Evolutionary conservation across 2,113 vertebrate genomes (phyloP).

Genomic region (Chlorodrepanis virens): DNA sequence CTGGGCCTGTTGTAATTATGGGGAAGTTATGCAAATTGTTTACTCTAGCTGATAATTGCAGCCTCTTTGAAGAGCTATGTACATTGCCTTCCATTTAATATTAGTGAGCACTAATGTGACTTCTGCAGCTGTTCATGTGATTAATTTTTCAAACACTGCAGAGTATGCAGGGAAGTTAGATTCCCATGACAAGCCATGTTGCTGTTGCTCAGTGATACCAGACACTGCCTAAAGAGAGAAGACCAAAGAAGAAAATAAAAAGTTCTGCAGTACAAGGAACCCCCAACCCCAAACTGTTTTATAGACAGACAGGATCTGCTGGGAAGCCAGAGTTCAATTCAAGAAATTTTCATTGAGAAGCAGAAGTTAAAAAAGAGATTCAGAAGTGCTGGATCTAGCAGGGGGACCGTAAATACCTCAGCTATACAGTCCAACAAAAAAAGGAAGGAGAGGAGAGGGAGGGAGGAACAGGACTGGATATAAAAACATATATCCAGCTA

Average conservation of each 20-base stretch:
- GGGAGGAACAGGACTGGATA: background rate
- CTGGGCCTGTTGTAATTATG: background rate
- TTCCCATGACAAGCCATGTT: background rate
- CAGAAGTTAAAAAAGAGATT: background rate
- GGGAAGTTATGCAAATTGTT: background rate
- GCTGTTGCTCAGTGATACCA: background rate
- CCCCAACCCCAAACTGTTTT: background rate
- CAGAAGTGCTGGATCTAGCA: background rate
- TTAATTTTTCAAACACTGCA: background rate
- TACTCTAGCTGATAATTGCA: background rate
- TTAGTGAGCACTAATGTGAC: background rate
- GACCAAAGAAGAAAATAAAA: background rate
- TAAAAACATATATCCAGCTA: background rate
- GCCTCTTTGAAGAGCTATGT: background rate
- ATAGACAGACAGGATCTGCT: background rate
- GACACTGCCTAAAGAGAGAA: background rate
- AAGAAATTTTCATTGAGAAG: background rate
- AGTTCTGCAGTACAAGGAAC: background rate
- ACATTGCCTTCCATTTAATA: background rate
- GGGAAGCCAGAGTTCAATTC: background rate
- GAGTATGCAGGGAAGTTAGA: background rate
- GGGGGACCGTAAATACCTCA: background rate
- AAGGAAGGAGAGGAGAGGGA: background rate
- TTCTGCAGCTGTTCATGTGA: background rate
- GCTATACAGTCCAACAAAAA: background rate